Evolutionary conservation across 2,797 vertebrate genomes (phyloP).

Genomic region (Coregonus sp.): DNA sequence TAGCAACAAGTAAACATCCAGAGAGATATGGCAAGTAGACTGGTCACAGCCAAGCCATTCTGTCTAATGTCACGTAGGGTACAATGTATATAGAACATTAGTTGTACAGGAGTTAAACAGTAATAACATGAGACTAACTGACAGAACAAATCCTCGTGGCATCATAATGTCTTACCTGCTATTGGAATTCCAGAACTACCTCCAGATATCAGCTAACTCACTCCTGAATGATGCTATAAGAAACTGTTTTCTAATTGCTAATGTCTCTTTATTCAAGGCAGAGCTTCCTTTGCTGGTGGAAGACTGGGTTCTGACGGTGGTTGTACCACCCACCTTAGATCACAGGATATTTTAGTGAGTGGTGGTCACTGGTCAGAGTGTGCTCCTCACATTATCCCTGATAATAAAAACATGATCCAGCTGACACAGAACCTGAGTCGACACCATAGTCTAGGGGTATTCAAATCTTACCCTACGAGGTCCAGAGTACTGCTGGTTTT

Average conservation of each 20-base stretch:
- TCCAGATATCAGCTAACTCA: background rate
- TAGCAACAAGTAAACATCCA: background rate
- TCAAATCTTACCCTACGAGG: no score
- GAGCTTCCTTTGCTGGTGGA: background rate
- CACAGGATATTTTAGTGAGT: background rate
- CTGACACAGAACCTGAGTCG: background rate
- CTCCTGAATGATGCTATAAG: background rate
- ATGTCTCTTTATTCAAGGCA: background rate
- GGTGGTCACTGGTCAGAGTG: background rate
- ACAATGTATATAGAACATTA: background rate
- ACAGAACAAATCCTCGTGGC: background rate
- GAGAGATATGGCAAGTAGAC: background rate
- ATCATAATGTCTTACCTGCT: background rate
- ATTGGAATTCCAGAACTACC: background rate
- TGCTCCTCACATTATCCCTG: background rate
- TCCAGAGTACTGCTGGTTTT: no score
- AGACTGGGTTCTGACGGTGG: background rate
- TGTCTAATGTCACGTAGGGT: background rate
- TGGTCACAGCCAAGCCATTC: background rate
- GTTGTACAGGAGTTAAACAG: background rate
- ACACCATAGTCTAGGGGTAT: no score
- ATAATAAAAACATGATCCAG: constrained; percentile 3
- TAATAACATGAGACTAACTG: background rate
- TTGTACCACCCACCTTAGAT: background rate
- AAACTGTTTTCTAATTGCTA: background rate